Evolutionary conservation across 2,888 invertebrate genomes (phyloP), one percentile per base, ranked within the genome.

Genomic region (Lasioglossum calceatum): DNA sequence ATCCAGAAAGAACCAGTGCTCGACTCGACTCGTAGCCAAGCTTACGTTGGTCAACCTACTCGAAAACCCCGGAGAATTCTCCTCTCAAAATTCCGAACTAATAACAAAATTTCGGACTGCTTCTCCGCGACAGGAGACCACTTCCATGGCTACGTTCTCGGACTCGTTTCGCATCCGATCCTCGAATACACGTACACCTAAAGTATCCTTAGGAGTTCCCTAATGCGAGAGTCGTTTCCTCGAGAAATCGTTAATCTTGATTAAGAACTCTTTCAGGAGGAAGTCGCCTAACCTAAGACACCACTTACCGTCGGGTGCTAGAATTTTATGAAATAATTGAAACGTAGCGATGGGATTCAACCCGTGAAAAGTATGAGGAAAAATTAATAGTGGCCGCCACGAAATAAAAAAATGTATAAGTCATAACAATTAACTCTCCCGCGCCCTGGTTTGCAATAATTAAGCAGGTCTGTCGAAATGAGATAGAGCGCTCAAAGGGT

Each of bases 31-130:
- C 58, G 58, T 10, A n/a, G 12, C n/a, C 4, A 12, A 19, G 71
- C 39, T 71, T 71, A 42, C 71, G 16, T 32, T 19, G 71, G n/a
- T 71, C 67, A 36, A 70, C 4, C 71, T n/a, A n/a, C 71, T 71
- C 39, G 71, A 70, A 7, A 36, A 39, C 39, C 67, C 19, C 23
- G 10, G 67, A 23, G 39, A 64, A 39, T 23, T 70, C 23, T 36
- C 32, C 67, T 70, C 23, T 70, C 3, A 36, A 70, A 19, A 70
- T 70, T 39, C 39, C 67, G 36, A 23, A 39, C 39, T 70, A 36
- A 70, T 70, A 70, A 70, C 67, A 10, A 32, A 64, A 64, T 32
- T 64, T 64, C 36, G 32, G 67, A 7, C 67, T 70, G 64, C 16
- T 64, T 64, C 19, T 19, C 27, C 8, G 32, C 32, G 64, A 32